A percentile compares a stretch with the other conserved stretches of the same genome.
Conservation (phyloP, 1,140 invertebrate genomes). For the Thalassaphorura encarpata region DNA sequence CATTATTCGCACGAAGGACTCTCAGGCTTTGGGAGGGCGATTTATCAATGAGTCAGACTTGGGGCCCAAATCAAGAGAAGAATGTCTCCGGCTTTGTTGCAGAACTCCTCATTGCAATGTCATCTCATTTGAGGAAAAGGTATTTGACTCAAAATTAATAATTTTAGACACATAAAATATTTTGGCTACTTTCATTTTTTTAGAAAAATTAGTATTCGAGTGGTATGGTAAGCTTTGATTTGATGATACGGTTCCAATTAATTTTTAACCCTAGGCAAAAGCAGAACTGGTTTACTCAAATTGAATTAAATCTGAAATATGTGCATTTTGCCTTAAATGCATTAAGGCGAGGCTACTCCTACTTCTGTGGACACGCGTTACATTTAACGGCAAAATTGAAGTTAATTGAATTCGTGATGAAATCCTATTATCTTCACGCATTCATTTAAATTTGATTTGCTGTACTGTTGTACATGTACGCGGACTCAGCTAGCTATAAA, state of each 20-base stretch:
- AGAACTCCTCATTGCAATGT: conserved; percentile 77
- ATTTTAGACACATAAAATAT: too few relatives aligned
- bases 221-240: background rate
- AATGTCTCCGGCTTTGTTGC: conserved; percentile 77
- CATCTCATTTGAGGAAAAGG: conserved; percentile 86
- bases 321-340: too few relatives aligned
- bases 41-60: conserved; percentile 77
- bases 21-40: conserved; percentile 70
- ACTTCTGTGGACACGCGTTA: too few relatives aligned
- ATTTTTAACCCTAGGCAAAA: background rate
- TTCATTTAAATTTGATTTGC: too few relatives aligned
- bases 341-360: too few relatives aligned
- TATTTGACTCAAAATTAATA: too few relatives aligned
- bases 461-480: too few relatives aligned
- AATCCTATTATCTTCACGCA: too few relatives aligned
- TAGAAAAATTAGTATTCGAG: background rate
- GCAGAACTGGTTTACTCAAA: conserved; percentile 3
- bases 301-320: background rate
- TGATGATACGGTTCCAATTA: background rate
- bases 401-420: too few relatives aligned
- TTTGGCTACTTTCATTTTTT: background rate
- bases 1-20: conserved; percentile 83
- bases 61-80: conserved; percentile 51
- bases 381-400: too few relatives aligned
- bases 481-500: too few relatives aligned